Percentiles rank a stretch among this genome's conserved stretches.
Conservation (phyloP, 1,140 invertebrate species). For the Lanistes nyassanus region DNA sequence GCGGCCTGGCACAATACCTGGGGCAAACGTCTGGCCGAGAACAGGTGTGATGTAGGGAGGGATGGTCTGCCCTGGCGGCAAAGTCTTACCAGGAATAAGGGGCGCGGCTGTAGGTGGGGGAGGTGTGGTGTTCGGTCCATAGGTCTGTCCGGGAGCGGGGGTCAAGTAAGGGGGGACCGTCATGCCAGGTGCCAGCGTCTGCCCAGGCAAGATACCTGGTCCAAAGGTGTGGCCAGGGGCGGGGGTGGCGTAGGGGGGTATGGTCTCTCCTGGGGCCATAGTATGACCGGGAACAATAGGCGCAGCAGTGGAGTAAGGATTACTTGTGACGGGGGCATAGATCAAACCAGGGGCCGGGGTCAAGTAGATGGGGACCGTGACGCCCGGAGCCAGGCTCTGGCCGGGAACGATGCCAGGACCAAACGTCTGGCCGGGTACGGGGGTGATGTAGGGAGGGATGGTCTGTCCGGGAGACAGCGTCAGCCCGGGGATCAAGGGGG, state of each 20-base stretch:
- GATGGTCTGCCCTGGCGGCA: conserved; percentile 36
- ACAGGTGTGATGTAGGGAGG: conserved; percentile 30
- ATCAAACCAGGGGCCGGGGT: conserved; percentile 32
- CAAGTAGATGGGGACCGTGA: conserved; percentile 25
- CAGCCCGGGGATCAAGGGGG: conserved; percentile 33
- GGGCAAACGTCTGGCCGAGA: conserved; percentile 28
- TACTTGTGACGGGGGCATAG: conserved; percentile 9
- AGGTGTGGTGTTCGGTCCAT: conserved; percentile 35
- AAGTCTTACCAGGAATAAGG: conserved; percentile 31
- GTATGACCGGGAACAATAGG: conserved; percentile 27
- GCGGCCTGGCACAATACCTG: conserved; percentile 24
- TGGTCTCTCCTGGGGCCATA: conserved; percentile 35
- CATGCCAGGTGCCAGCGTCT: conserved; percentile 36
- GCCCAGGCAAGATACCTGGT: conserved; percentile 38
- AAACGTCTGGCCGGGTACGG: conserved; percentile 43
- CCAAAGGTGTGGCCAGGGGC: conserved; percentile 45
- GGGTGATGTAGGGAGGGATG: conserved; percentile 41
- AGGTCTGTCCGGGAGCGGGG: conserved; percentile 42
- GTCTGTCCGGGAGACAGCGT: conserved; percentile 32
- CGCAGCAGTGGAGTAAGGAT: conserved; percentile 34
- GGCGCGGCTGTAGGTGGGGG: conserved; percentile 29
- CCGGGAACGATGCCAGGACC: conserved; percentile 40
- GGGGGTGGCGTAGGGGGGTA: conserved; percentile 39
- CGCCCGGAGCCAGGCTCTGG: conserved; percentile 33
- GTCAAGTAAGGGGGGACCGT: conserved; percentile 31